phyloP scores from a whole-genome alignment of 2,113 vertebrate genomes.

The Rattus rattus region DNA sequence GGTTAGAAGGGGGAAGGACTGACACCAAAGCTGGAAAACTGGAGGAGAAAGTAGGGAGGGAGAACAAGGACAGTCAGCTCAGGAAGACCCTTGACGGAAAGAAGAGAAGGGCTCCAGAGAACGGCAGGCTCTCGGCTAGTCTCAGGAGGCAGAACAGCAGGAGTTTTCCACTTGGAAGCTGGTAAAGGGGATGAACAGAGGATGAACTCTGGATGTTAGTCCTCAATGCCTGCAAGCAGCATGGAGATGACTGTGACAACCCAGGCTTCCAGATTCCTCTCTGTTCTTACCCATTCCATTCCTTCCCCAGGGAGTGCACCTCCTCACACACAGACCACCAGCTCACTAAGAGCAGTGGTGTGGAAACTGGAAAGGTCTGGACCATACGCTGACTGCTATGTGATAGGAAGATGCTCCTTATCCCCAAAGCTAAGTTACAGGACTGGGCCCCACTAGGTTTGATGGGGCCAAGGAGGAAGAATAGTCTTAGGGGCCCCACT shows the following conservation, averaged over 20 bases:
- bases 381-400: slow-evolving; percentile 60
- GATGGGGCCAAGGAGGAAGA: background rate
- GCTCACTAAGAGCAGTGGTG: background rate
- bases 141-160: background rate
- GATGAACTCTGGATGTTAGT: background rate
- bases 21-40: background rate
- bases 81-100: background rate
- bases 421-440: slow-evolving; percentile 15
- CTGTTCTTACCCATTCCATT: background rate
- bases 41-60: background rate
- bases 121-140: background rate
- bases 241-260: fast-evolving
- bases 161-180: background rate
- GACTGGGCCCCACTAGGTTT: background rate
- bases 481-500: slow-evolving; percentile 59
- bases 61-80: background rate
- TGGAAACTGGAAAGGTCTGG: slow-evolving; percentile 24
- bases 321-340: background rate
- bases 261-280: background rate
- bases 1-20: background rate
- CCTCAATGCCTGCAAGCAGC: background rate
- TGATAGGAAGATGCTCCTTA: background rate
- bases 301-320: slow-evolving; percentile 22
- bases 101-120: background rate
- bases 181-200: background rate